Evolutionary conservation across 2,797 vertebrate genomes (phyloP).

Genomic region (Propithecus perrieri): DNA sequence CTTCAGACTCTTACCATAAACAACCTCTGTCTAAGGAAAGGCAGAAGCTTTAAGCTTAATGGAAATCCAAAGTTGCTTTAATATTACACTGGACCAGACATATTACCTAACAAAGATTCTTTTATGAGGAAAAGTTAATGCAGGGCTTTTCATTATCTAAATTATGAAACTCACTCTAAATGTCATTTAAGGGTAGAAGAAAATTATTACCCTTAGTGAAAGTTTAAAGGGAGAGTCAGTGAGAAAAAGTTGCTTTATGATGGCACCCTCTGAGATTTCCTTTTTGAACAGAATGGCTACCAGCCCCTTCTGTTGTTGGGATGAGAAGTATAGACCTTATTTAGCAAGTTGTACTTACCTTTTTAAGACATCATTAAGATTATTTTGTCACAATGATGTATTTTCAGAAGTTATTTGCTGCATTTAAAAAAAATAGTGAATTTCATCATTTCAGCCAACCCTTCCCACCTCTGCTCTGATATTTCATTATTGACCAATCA

Average conservation of each 20-base stretch:
- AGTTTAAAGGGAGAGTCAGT: not conserved
- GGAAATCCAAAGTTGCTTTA: not conserved
- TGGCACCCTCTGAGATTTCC: not conserved
- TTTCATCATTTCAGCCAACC: slow-evolving; percentile 67
- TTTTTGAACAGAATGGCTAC: slow-evolving; percentile 30
- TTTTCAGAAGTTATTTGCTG: slow-evolving; percentile 70
- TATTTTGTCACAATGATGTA: slow-evolving; percentile 61
- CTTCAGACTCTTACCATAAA: not conserved
- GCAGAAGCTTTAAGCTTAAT: slow-evolving; percentile 1
- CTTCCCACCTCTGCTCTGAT: not conserved
- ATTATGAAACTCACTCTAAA: not conserved
- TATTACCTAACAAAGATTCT: not conserved
- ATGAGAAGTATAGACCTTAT: not conserved
- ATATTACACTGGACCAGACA: not conserved
- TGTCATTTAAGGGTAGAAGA: not conserved
- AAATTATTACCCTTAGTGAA: not conserved
- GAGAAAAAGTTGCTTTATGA: slow-evolving; percentile 9
- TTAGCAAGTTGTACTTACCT: slow-evolving; percentile 35
- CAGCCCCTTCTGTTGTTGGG: not conserved
- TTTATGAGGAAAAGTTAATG: not conserved
- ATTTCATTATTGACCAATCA: slow-evolving; percentile 70
- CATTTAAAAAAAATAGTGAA: slow-evolving; percentile 51
- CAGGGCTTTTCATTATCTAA: not conserved
- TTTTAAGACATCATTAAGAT: slow-evolving; percentile 35
- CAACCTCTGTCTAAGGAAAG: not conserved